phyloP scores from a whole-genome alignment of 2,888 invertebrate species.

The Hermodice carunculata region DNA sequence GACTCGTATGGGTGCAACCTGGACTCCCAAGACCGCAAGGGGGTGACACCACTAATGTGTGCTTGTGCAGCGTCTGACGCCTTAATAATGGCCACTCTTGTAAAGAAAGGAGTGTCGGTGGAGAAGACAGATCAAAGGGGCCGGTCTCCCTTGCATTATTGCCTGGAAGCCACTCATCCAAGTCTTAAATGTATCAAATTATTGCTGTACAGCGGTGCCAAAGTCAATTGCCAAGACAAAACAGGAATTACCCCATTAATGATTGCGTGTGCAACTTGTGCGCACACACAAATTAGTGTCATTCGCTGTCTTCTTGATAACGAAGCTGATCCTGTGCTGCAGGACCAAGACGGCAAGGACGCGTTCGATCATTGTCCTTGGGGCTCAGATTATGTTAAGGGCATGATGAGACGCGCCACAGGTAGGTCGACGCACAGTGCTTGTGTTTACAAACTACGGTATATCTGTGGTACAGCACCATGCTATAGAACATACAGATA shows the following conservation, averaged over 20 bases:
- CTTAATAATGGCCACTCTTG: slow-evolving; percentile 25
- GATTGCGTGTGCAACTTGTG: slow-evolving; percentile 39
- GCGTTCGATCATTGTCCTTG: slow-evolving; percentile 43
- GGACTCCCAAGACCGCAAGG: slow-evolving; percentile 20
- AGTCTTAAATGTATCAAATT: slow-evolving; percentile 38
- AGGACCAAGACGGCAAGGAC: slow-evolving; percentile 45
- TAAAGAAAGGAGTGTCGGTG: slow-evolving; percentile 21
- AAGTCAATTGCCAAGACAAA: slow-evolving; percentile 33
- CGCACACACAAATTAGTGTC: slow-evolving; percentile 36
- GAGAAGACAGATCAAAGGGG: slow-evolving; percentile 29
- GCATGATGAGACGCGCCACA: slow-evolving; percentile 33
- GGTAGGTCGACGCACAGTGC: slow-evolving; percentile 22
- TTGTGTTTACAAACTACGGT: too few species aligned
- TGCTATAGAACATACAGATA: too few species aligned
- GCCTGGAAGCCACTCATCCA: slow-evolving; percentile 36
- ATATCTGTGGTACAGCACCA: too few species aligned
- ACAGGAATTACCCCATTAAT: slow-evolving; percentile 39
- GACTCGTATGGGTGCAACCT: slow-evolving; percentile 14
- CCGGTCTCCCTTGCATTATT: slow-evolving; percentile 42
- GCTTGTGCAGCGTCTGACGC: slow-evolving; percentile 32
- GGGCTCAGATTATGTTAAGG: slow-evolving; percentile 41
- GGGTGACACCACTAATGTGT: slow-evolving; percentile 41
- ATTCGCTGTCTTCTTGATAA: slow-evolving; percentile 40
- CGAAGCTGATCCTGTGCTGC: slow-evolving; percentile 43
- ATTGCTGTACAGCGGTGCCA: slow-evolving; percentile 35